phyloP scores from a whole-genome alignment of 2,888 invertebrate species.

The Gortyna flavago region DNA sequence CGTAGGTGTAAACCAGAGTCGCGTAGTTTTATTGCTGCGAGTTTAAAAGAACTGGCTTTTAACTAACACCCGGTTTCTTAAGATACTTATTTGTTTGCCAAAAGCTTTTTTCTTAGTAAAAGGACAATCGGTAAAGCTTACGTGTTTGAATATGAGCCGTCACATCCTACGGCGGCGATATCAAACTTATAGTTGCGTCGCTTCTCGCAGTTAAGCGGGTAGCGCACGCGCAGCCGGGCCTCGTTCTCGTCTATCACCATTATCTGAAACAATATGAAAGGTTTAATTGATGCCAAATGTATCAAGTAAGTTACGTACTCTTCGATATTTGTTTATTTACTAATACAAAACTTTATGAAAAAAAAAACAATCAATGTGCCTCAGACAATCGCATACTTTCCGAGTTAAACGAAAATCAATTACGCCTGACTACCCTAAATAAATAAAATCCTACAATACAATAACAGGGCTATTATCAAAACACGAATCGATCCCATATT shows the following conservation, averaged over 20 bases:
- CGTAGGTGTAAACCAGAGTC: neutral
- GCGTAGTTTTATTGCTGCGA: neutral
- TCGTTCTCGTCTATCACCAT: slow-evolving; percentile 94
- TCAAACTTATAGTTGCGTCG: slow-evolving; percentile 98
- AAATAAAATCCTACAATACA: slow-evolving; percentile 50
- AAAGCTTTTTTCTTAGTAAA: neutral
- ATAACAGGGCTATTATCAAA: slow-evolving; percentile 53
- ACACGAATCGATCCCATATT: slow-evolving; percentile 40
- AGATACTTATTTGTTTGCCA: neutral
- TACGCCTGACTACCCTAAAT: slow-evolving; percentile 20
- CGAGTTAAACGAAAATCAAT: slow-evolving; percentile 2
- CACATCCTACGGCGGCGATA: slow-evolving; percentile 97
- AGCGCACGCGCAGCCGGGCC: slow-evolving; percentile 94
- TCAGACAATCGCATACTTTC: neutral
- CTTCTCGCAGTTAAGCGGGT: slow-evolving; percentile 97
- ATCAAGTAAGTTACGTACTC: neutral
- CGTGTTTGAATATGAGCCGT: slow-evolving; percentile 95
- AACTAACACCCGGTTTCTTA: neutral
- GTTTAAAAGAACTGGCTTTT: neutral
- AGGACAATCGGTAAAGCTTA: slow-evolving; percentile 79
- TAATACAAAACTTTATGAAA: neutral
- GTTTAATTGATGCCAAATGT: neutral
- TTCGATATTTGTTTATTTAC: neutral
- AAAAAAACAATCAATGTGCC: neutral
- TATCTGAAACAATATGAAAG: slow-evolving; percentile 83